Evolutionary conservation across 2,888 invertebrate genomes (phyloP), one percentile per base, ranked within the genome.

Genomic region (Ichneumoninae sp.): DNA sequence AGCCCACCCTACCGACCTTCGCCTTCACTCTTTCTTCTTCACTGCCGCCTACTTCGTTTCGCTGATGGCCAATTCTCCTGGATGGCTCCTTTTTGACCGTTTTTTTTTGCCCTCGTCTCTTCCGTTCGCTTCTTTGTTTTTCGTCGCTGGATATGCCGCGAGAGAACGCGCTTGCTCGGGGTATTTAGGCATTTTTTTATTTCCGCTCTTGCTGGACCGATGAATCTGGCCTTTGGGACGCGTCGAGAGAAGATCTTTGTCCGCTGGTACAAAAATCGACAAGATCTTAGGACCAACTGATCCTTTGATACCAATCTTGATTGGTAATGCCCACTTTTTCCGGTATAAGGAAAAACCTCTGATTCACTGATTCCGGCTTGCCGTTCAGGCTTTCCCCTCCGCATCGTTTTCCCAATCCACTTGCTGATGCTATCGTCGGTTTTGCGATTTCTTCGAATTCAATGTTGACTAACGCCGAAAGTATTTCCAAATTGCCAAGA

Each of bases 401-500:
- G 19, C 19, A 19, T 19, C 19, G 40, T 60, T 4, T 26, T 60
- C 5, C 30, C 10, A 4, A 13, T 60, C 13, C 22, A 10, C 1
- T 10, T 13, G 13, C 8, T 16, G 13, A 13, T 10, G 70, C 52
- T 79, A 69, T 63, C 30, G 50, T 19, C 57, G 5, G 33, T 83
- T 66, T 83, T n/a, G 54, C 52, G 13, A 69, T 40, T 33, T 69
- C 66, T 66, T 44, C 30, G 4, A 8, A 22, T 47, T 63, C 73
- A 36, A 85, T 13, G 10, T 26, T 86, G 87, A 87, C 19, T 19
- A 19, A 19, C 52, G 82, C 65, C 86, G 85, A 91, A 91, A 90
- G 90, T 90, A 91, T 91, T 91, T 90, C 89, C 89, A 91, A 16
- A 40, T 8, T 1, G 6, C 7, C 40, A 8, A 40, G 40, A 40